Conservation (phyloP, 2,797 vertebrate species). For the Rallus crepitans region DNA sequence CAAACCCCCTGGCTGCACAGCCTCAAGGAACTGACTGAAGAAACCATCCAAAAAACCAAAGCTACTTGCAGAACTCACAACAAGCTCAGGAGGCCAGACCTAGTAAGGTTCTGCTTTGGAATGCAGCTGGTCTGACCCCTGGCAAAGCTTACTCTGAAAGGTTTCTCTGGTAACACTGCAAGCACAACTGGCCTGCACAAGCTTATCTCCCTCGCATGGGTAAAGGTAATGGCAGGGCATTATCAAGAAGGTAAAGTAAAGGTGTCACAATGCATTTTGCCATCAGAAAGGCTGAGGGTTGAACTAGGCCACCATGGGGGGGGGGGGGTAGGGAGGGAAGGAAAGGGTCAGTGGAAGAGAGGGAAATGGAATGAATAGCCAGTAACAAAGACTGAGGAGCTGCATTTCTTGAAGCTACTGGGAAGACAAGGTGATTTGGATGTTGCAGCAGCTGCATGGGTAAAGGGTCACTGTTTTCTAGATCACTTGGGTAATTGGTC, state of each 20-base stretch:
- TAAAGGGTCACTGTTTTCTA: not conserved
- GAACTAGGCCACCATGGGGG: not conserved
- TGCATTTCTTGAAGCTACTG: not conserved
- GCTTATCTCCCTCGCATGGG: not conserved
- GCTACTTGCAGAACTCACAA: not conserved
- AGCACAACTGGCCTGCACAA: not conserved
- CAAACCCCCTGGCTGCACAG: not conserved
- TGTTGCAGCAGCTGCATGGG: not conserved
- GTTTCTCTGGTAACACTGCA: not conserved
- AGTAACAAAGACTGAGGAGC: not conserved
- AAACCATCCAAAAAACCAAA: not conserved
- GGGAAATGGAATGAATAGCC: not conserved
- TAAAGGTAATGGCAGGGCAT: not conserved
- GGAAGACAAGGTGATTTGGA: not conserved
- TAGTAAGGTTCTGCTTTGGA: not conserved
- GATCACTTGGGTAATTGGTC: not conserved
- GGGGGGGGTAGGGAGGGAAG: not conserved
- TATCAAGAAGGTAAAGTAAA: not conserved
- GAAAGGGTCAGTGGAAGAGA: not conserved
- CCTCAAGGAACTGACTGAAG: not conserved
- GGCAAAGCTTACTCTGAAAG: not conserved
- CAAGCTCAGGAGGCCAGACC: not conserved
- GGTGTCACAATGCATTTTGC: not conserved
- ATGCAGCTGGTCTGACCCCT: not conserved
- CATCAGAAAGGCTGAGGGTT: not conserved